These are phyloP conservation scores for Callyntrura sp. DNA, from an alignment of 2,888 invertebrate species.

Conservation along the genomic window DNA sequence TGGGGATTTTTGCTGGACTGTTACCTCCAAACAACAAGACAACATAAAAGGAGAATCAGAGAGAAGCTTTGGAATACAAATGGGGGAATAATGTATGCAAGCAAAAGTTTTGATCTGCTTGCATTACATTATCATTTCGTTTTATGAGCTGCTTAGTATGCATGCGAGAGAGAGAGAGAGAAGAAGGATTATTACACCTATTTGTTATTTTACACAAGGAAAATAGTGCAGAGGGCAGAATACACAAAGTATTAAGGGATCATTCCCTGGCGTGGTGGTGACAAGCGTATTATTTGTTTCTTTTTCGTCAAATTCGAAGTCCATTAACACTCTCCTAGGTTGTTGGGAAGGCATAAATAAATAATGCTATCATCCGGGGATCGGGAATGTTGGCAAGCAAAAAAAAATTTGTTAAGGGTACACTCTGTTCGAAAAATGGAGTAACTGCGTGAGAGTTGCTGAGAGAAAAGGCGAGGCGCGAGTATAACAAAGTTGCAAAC, in stretches of 20 bases:
- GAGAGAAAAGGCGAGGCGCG: too few relatives aligned
- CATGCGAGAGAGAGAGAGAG: too few relatives aligned
- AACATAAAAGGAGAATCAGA: neutral
- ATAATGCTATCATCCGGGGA: neutral
- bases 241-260: conserved; percentile 74
- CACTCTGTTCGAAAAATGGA: neutral
- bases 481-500: neutral
- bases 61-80: neutral
- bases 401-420: conserved; percentile 7
- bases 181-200: neutral
- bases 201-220: neutral
- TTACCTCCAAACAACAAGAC: conserved; percentile 71
- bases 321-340: conserved; percentile 5
- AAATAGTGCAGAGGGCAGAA: too few relatives aligned
- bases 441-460: neutral
- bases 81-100: too few relatives aligned
- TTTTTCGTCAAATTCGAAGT: conserved; percentile 3
- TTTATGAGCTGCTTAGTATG: too few relatives aligned
- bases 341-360: neutral
- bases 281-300: conserved; percentile 65
- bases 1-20: conserved; percentile 65
- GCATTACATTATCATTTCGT: conserved; percentile 32
- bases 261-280: too few relatives aligned
- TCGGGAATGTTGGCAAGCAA: too few relatives aligned
- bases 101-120: neutral